Evolutionary conservation across 2,888 invertebrate species (phyloP).

Genomic region (Perithous albicinctus): DNA sequence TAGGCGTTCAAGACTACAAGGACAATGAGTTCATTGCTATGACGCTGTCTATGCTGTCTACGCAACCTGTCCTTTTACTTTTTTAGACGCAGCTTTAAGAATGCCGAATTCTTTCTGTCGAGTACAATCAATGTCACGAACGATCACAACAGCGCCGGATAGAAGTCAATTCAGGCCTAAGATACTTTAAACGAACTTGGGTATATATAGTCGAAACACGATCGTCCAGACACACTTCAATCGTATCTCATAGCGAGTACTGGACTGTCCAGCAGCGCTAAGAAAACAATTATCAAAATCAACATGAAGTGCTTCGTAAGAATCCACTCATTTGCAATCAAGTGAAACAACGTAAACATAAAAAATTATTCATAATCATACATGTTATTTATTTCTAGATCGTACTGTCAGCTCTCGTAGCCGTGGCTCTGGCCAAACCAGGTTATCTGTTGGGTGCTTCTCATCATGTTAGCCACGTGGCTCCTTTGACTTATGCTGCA

Average conservation of each 20-base stretch:
- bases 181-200: background rate
- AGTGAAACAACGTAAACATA: background rate
- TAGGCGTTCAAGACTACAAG: constrained; percentile 37
- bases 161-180: constrained; percentile 9
- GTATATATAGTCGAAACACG: constrained; percentile 53
- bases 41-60: constrained; percentile 37
- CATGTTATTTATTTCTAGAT: constrained; percentile 48
- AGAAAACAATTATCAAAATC: constrained; percentile 41
- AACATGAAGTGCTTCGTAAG: constrained; percentile 77
- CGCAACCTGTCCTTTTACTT: background rate
- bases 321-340: constrained; percentile 23
- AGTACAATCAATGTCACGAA: constrained; percentile 33
- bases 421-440: constrained; percentile 64
- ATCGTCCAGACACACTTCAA: constrained; percentile 51
- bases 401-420: constrained; percentile 71
- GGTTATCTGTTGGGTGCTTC: constrained; percentile 33
- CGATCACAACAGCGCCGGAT: constrained; percentile 43
- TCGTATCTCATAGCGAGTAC: constrained; percentile 75
- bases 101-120: background rate
- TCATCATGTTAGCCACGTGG: constrained; percentile 44
- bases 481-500: constrained; percentile 37
- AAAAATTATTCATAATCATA: background rate
- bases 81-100: background rate
- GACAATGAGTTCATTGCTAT: constrained; percentile 34
- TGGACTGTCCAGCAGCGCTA: constrained; percentile 72